Percentiles rank a stretch among this genome's conserved stretches.
Conservation (phyloP, 2,797 vertebrate species). For the Enteromius treurensis region DNA sequence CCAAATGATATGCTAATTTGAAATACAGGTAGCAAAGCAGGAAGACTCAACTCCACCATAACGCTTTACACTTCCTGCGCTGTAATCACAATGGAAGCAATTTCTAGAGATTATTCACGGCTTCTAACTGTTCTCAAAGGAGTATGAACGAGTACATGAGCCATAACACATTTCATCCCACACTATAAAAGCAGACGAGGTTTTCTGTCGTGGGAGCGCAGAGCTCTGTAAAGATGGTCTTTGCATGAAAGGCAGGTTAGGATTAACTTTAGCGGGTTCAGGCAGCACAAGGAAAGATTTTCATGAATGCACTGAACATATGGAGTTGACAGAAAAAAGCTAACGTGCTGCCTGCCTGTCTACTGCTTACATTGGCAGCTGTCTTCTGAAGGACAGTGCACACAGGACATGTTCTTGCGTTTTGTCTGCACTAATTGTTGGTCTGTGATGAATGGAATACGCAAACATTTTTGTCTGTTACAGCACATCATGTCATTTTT, state of each 20-base stretch:
- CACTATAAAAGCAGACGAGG: conserved; percentile 50
- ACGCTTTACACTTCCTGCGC: conserved; percentile 36
- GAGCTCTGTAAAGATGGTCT: conserved; percentile 29
- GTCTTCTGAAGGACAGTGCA: conserved; percentile 6
- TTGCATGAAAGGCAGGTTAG: conserved; percentile 40
- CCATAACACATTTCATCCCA: conserved; percentile 54
- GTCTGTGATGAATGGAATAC: not conserved
- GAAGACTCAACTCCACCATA: conserved; percentile 37
- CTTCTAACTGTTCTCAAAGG: conserved; percentile 47
- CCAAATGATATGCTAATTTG: conserved; percentile 52
- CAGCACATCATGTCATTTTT: not conserved
- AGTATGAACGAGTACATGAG: conserved; percentile 48
- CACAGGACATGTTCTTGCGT: conserved; percentile 14
- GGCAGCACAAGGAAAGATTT: conserved; percentile 7
- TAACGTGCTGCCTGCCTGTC: not conserved
- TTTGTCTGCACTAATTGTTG: conserved; percentile 13
- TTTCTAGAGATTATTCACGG: conserved; percentile 55
- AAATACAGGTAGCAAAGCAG: conserved; percentile 57
- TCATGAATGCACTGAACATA: conserved; percentile 37
- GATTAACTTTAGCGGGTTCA: conserved; percentile 23
- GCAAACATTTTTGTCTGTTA: not conserved
- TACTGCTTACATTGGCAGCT: conserved; percentile 16
- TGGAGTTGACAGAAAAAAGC: conserved; percentile 24
- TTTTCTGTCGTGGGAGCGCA: conserved; percentile 32
- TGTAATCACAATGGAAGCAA: conserved; percentile 57